Percentiles rank a stretch among this genome's conserved stretches.
These are phyloP conservation scores for Nymphalis polychloros DNA, from an alignment of 2,888 invertebrate genomes.

Conservation along the genomic window DNA sequence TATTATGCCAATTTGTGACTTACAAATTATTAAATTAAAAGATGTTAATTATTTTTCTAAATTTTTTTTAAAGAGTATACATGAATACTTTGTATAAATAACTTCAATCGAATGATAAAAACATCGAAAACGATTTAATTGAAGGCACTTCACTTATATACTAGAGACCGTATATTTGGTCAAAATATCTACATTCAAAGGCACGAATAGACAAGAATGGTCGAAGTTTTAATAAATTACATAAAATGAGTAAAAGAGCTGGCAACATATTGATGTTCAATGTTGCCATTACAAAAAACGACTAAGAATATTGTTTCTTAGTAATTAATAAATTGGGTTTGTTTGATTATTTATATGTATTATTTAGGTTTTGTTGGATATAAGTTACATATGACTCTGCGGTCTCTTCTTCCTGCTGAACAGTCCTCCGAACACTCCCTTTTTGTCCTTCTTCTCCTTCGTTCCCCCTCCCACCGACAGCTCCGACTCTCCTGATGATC, in stretches of 20 bases:
- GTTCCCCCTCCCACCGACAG: constrained; percentile 72
- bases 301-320: not conserved
- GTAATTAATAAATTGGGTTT: not conserved
- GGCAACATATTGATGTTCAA: constrained; percentile 8
- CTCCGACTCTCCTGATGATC: constrained; percentile 76
- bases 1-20: constrained; percentile 32
- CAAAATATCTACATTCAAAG: constrained; percentile 36
- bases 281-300: constrained; percentile 22
- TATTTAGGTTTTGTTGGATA: not conserved
- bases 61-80: not conserved
- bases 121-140: constrained; percentile 13
- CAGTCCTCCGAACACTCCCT: constrained; percentile 82
- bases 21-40: constrained; percentile 8
- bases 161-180: constrained; percentile 17
- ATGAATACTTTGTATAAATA: constrained; percentile 4
- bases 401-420: constrained; percentile 82
- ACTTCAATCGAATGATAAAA: not conserved
- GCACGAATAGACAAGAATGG: constrained; percentile 40
- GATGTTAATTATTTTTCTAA: constrained; percentile 1
- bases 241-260: constrained; percentile 17
- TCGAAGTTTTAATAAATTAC: constrained; percentile 20
- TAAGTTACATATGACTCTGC: constrained; percentile 77
- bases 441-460: constrained; percentile 81
- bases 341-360: constrained; percentile 2
- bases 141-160: constrained; percentile 31